Conservation (phyloP, 2,888 invertebrate genomes). For the Brachynemurus nebulosus region DNA sequence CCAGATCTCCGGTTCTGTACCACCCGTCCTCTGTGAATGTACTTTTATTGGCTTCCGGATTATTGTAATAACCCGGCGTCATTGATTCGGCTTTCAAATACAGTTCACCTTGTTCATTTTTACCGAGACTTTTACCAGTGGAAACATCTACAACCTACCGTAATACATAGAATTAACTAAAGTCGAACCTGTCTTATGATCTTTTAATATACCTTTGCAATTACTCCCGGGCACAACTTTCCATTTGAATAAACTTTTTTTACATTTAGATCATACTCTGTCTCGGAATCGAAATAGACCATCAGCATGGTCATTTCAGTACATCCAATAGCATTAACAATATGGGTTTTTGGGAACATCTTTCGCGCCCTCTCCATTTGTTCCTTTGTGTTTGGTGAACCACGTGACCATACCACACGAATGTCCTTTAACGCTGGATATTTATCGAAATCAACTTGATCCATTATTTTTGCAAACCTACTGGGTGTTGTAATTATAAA, state of each 20-base stretch:
- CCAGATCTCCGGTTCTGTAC: not conserved
- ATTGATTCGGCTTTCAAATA: not conserved
- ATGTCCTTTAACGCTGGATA: not conserved
- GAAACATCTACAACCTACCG: not conserved
- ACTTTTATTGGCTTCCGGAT: not conserved
- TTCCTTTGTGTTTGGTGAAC: not conserved
- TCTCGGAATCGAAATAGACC: not conserved
- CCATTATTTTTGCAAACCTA: not conserved
- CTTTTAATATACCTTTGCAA: not conserved
- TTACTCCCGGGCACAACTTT: not conserved
- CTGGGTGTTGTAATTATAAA: not conserved
- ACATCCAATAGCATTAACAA: not conserved
- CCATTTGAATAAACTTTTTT: not conserved
- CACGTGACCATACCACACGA: not conserved
- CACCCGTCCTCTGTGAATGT: not conserved
- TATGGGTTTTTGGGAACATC: not conserved
- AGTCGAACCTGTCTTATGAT: not conserved
- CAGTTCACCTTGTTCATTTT: not conserved
- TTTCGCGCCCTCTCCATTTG: not conserved
- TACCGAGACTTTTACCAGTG: not conserved
- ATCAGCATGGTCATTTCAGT: conserved; percentile 3
- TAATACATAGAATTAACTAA: not conserved
- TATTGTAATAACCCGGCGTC: not conserved
- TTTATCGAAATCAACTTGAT: not conserved
- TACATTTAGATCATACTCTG: not conserved